phyloP scores from a whole-genome alignment of 2,888 invertebrate species.

The Lathronympha strigana region DNA sequence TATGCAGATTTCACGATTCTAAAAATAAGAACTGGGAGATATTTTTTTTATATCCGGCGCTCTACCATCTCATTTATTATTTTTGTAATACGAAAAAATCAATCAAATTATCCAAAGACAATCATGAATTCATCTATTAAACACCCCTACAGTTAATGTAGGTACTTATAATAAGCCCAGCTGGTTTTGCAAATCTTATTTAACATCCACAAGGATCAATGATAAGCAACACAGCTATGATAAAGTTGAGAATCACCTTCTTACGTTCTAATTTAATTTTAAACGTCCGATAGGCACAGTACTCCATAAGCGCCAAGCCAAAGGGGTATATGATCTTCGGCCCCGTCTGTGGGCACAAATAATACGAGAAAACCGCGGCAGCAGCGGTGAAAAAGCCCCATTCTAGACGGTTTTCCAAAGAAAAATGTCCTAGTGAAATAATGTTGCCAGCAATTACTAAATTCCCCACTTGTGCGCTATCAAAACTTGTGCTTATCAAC shows the following conservation, averaged over 20 bases:
- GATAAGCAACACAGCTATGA: conserved; percentile 36
- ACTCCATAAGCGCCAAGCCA: conserved; percentile 31
- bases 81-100: too few species aligned
- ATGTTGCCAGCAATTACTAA: conserved; percentile 35
- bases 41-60: too few species aligned
- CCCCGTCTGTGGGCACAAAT: conserved; percentile 26
- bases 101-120: too few species aligned
- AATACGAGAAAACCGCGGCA: conserved; percentile 36
- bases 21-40: too few species aligned
- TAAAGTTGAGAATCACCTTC: conserved; percentile 38
- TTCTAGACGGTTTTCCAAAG: conserved; percentile 26
- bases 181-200: neutral
- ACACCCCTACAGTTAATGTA: too few species aligned
- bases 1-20: too few species aligned
- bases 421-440: conserved; percentile 34
- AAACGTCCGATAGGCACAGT: conserved; percentile 32
- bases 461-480: conserved; percentile 30
- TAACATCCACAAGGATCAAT: conserved; percentile 31
- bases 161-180: too few species aligned
- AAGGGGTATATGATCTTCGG: conserved; percentile 34
- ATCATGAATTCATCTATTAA: too few species aligned
- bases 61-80: too few species aligned
- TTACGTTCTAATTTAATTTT: conserved; percentile 35
- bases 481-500: conserved; percentile 7
- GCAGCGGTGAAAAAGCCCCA: conserved; percentile 39